Evolutionary conservation across 2,113 vertebrate genomes (phyloP), one percentile per base, ranked within the genome.

Genomic region (Leptodactylus fuscus): DNA sequence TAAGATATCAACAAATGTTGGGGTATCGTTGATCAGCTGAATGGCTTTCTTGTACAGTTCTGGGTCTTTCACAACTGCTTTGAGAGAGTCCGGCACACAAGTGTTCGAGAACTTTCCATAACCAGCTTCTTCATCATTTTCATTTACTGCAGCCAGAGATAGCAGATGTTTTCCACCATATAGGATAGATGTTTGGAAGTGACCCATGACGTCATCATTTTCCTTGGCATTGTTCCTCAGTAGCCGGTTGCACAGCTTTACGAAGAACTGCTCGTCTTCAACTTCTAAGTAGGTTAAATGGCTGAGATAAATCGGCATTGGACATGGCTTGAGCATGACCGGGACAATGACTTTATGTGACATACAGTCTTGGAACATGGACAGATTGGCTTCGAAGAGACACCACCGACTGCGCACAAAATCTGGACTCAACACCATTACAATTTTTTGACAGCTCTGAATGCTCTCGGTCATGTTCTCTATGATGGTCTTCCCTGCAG

Each of bases 391-490:
- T 86, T 92, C 91, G 74, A 92, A 88, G 65, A 92, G 90, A 85
- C 91, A 94, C 90, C 91, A 92, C 22, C 91, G 81, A 60, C 92
- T 94, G 51, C 87, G 87, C 75, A 93, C 89, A 15, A 92, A 93
- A 87, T 91, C 93, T 34, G 82, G 75, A 32, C 91, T 94, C 78
- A 93, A 88, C 70, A 92, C 88, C 85, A 92, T 89, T 75, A 93
- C 79, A 74, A 93, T 90, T 71, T 93, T 94, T 88, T 93, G 91
- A 87, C 90, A 93, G 77, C 89, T 87, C 67, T 91, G 91, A 86
- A 93, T 92, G 87, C 90, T 90, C 5, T 92, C 89, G 0, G 90
- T 90, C 89, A 92, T 91, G 85, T 92, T 94, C 84, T 93, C 91
- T 84, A 93, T 73, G n/a, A 93, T 87, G 0, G 88, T 90, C 81